A percentile compares a stretch with the other conserved stretches of the same genome.
Conservation (phyloP, 2,113 vertebrate genomes). For the Phycodurus eques region DNA sequence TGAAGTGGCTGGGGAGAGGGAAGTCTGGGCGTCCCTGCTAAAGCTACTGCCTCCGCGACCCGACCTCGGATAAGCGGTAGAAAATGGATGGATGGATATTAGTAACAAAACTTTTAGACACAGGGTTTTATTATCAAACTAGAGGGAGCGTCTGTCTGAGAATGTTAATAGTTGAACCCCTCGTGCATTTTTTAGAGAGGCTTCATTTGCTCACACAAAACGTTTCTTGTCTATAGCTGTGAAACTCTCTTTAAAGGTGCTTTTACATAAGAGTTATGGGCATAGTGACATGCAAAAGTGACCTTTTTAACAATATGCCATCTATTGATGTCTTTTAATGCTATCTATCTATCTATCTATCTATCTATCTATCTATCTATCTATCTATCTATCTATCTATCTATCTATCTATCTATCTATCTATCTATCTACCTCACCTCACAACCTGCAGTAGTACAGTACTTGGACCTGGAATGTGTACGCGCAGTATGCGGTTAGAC, state of each 20-base stretch:
- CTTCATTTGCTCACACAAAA: not conserved
- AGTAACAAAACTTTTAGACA: not conserved
- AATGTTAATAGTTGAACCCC: not conserved
- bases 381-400: not conserved
- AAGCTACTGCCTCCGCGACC: too few species aligned
- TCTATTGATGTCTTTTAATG: not conserved
- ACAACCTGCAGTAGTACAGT: not conserved
- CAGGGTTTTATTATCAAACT: not conserved
- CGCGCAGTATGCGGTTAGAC: not conserved
- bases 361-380: not conserved
- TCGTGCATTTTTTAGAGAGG: not conserved
- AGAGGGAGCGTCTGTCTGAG: not conserved
- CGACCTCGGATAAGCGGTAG: too few species aligned
- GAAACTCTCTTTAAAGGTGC: not conserved
- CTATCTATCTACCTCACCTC: not conserved
- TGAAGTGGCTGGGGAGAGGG: too few species aligned
- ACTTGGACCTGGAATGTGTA: not conserved
- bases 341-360: not conserved
- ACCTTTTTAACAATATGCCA: constrained; percentile 2
- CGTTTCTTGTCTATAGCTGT: not conserved
- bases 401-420: not conserved
- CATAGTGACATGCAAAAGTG: not conserved
- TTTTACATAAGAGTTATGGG: not conserved
- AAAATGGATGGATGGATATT: not conserved
- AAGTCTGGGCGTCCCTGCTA: too few species aligned